phyloP scores from a whole-genome alignment of 2,797 vertebrate species.

The Cossypha polioptera region DNA sequence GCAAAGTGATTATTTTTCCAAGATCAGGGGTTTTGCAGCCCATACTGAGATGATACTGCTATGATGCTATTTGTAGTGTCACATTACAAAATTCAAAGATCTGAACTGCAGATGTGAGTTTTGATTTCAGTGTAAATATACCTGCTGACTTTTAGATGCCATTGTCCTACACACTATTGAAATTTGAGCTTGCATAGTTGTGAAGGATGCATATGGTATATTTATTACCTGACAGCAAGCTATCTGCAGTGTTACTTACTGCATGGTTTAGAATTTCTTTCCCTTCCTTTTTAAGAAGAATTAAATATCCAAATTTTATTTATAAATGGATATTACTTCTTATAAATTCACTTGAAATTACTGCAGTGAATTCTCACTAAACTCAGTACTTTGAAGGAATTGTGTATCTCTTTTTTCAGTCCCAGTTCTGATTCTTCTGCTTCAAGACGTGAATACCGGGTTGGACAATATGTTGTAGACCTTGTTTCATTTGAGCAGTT shows the following conservation, averaged over 20 bases:
- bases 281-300: not conserved
- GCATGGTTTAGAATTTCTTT: not conserved
- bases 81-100: not conserved
- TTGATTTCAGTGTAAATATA: not conserved
- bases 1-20: not conserved
- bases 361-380: not conserved
- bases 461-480: constrained; percentile 92
- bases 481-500: constrained; percentile 89
- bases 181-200: not conserved
- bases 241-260: not conserved
- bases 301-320: not conserved
- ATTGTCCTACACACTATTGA: not conserved
- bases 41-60: not conserved
- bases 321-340: too few relatives aligned
- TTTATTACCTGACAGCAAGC: not conserved
- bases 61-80: not conserved
- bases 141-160: not conserved
- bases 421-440: constrained; percentile 60
- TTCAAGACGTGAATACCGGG: constrained; percentile 78
- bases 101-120: not conserved
- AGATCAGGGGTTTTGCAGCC: not conserved
- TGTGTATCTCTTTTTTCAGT: not conserved
- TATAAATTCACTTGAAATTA: not conserved
- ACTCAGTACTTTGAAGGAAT: not conserved
- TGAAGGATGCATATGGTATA: not conserved